Evolutionary conservation across 2,113 vertebrate genomes (phyloP), one percentile per base, ranked within the genome.

Genomic region (Meles meles): DNA sequence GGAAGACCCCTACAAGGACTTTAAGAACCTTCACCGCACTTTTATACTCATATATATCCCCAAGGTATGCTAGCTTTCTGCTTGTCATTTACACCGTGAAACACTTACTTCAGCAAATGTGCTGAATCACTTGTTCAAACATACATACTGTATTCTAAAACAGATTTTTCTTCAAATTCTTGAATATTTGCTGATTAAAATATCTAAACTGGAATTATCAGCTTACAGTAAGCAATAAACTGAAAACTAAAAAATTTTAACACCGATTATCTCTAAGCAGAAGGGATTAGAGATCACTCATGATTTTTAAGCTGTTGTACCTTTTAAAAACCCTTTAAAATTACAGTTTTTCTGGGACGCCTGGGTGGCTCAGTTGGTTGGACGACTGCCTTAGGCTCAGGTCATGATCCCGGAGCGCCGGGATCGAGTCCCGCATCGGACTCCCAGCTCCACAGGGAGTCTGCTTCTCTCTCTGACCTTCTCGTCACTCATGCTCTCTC

Each of bases 181-280:
- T 74, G 88, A 81, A 21, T 39, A 86, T 91, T 25, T 82, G 55
- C 15, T 87, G 18, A 86, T 55, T 71, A 87, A 49, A 55, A 52
- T 44, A 71, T 37, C 39, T 49, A 39, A 72, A 67, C 25, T 44
- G 44, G 65, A 88, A 88, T 77, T 82, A 88, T 25, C 39, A 92
- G 21, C 34, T 20, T 93, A 44, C 27, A 79, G 61, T 84, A 85
- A 89, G 79, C 13, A 79, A 69, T 57, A 15, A 59, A 89, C 27
- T 86, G 44, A 81, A 95, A 81, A 93, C 47, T 23, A 90, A 81
- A 92, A 92, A 79, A 49, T 13, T 39, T 67, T 65, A 95, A 81
- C 1, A 63, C 12, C 47, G 52, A 97, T 47, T n/a, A 34, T 15
- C 17, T 39, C 80, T 76, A 67, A 83, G 13, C 34, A 57, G 25